phyloP scores from a whole-genome alignment of 1,140 invertebrate species.

The Brachionus paranguensis region DNA sequence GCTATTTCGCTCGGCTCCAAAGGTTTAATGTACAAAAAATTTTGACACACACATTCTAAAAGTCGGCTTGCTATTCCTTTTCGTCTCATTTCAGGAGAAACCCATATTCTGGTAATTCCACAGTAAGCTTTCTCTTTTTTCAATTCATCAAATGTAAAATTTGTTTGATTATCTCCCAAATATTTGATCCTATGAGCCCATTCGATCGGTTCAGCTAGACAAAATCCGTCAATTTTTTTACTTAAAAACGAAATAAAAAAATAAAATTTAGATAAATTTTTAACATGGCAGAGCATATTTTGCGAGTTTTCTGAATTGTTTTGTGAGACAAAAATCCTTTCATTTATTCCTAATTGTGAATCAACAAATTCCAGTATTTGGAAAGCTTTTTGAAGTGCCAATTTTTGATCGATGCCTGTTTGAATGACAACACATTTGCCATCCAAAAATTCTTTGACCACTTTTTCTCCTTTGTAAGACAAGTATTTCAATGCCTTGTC shows the following conservation, averaged over 20 bases:
- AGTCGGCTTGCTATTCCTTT: background rate
- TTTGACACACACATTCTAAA: conserved; percentile 9
- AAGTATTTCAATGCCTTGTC: background rate
- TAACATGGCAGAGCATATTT: background rate
- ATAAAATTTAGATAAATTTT: conserved; percentile 34
- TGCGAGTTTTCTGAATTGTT: background rate
- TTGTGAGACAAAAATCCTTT: background rate
- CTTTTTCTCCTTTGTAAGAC: background rate
- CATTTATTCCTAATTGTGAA: conserved; percentile 10
- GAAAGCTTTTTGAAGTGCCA: background rate
- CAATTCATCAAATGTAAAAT: background rate
- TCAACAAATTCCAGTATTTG: conserved; percentile 21
- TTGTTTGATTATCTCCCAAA: background rate
- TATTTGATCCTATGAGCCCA: background rate
- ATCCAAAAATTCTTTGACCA: conserved; percentile 3
- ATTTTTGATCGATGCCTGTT: background rate
- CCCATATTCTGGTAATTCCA: conserved; percentile 20
- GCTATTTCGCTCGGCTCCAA: background rate
- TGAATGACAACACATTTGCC: conserved; percentile 20
- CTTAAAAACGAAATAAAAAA: background rate
- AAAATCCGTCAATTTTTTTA: conserved; percentile 22
- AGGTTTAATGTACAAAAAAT: conserved; percentile 15
- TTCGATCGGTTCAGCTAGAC: conserved; percentile 11
- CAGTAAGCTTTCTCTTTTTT: background rate
- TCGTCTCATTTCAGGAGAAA: background rate